Evolutionary conservation across 2,113 vertebrate genomes (phyloP).

Genomic region (Boleophthalmus pectinirostris): DNA sequence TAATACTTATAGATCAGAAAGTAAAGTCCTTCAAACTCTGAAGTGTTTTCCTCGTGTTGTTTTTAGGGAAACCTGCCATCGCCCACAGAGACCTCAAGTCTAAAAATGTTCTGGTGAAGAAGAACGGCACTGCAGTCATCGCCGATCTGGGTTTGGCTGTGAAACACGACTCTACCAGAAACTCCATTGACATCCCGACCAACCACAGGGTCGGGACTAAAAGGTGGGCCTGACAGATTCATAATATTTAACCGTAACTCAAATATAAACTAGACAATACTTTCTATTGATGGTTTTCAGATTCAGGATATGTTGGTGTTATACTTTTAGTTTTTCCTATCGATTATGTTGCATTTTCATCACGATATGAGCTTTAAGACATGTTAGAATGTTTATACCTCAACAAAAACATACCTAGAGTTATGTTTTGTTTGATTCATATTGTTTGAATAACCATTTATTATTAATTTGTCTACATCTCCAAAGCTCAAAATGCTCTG

Average conservation of each 20-base stretch:
- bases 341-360: too few relatives aligned
- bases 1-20: constrained; percentile 1
- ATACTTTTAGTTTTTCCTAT: too few relatives aligned
- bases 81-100: constrained; percentile 98
- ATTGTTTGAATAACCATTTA: too few relatives aligned
- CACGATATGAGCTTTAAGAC: too few relatives aligned
- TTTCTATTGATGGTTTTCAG: too few relatives aligned
- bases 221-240: constrained; percentile 74
- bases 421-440: too few relatives aligned
- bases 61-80: constrained; percentile 93
- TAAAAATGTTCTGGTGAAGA: constrained; percentile 97
- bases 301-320: too few relatives aligned
- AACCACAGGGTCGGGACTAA: constrained; percentile 94
- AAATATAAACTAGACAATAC: not conserved
- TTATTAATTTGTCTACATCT: too few relatives aligned
- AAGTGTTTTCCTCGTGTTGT: not conserved
- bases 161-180: constrained; percentile 89
- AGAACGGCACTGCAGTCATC: constrained; percentile 90
- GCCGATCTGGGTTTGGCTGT: constrained; percentile 95
- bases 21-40: not conserved
- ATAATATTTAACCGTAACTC: not conserved
- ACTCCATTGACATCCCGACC: constrained; percentile 90
- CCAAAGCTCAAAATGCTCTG: too few relatives aligned
- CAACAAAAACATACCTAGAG: too few relatives aligned
- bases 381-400: too few relatives aligned